phyloP scores from a whole-genome alignment of 2,113 vertebrate genomes.

The Tricholaema leucomelas region DNA sequence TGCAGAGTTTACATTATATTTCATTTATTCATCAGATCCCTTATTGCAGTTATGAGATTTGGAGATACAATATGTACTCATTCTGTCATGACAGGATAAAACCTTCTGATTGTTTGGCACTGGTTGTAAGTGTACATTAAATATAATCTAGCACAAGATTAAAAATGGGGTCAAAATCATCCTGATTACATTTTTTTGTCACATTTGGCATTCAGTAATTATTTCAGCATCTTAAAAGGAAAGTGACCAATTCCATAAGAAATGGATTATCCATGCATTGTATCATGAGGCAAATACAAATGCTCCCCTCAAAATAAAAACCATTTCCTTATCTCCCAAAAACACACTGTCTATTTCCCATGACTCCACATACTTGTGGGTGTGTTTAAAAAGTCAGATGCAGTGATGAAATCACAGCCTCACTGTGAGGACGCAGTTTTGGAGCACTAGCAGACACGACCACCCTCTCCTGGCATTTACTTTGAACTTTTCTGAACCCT shows the following conservation, averaged over 20 bases:
- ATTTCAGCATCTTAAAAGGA: constrained; percentile 18
- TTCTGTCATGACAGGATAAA: not conserved
- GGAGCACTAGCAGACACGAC: not conserved
- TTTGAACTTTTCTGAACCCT: not conserved
- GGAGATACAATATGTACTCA: not conserved
- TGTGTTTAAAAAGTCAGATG: not conserved
- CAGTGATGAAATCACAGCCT: not conserved
- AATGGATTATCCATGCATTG: constrained; percentile 16
- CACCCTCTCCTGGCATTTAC: not conserved
- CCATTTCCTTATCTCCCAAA: not conserved
- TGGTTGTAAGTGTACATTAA: not conserved
- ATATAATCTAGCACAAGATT: constrained; percentile 4
- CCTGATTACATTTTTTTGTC: constrained; percentile 45
- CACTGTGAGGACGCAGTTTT: not conserved
- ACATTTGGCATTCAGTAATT: constrained; percentile 43
- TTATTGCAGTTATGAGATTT: not conserved
- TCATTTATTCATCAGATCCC: not conserved
- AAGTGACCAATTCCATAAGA: constrained; percentile 1
- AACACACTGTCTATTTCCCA: not conserved
- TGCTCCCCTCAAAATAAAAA: not conserved
- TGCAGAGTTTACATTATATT: not conserved
- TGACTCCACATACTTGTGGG: rapidly evolving
- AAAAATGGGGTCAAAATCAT: not conserved
- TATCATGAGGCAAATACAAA: not conserved
- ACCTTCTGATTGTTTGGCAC: not conserved